Base-by-base conservation (phyloP, 2,797 vertebrate genomes). In the Pangasius djambal region DNA sequence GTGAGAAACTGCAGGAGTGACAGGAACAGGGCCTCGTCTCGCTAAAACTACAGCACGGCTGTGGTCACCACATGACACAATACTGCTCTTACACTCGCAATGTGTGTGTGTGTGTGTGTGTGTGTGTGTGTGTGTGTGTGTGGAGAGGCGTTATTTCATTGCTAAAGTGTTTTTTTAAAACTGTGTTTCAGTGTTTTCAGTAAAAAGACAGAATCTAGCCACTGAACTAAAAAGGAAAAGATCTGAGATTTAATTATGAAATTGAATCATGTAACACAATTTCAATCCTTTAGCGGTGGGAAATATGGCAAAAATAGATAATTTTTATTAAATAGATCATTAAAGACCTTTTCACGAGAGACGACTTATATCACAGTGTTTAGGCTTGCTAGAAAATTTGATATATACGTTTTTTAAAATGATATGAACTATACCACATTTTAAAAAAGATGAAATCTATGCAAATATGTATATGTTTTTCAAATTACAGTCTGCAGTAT, bases 1-100 rank as follows among this genome's bases (percentile, higher is more conserved):
- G 88, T 87, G 67, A 87, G 75, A 91, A 67, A 89, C 18, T 61
- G 86, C 74, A 83, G 81, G 37, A 50, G 28, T 85, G 86, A 91
- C 86, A 84, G 83, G 85, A 91, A 90, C 74, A 85, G 65, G 74
- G 82, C 44, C 69, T 40, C 37, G n/a, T 86, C 88, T 84, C 72
- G 5, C 65, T 9, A 52, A 86, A 85, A 87, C 83, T 88, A 91
- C 86, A 79, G 79, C 20, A 40, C 59, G 44, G 34, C 59, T 63
- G 37, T 63, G 81, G 81, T 83, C 20, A 83, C 28, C 37, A 83
- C 81, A 59, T 81, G 50, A 57, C 74, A 77, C 74, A 16, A 20
- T 77, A n/a, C 75, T 52, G 15, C 75, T 78, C 75, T n/a, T 78
- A 31, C 48, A 52, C 48, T 78, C 72, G 16, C 40, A 13, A 1